phyloP scores from a whole-genome alignment of 2,797 vertebrate species.

The Myiothlypis coronata region DNA sequence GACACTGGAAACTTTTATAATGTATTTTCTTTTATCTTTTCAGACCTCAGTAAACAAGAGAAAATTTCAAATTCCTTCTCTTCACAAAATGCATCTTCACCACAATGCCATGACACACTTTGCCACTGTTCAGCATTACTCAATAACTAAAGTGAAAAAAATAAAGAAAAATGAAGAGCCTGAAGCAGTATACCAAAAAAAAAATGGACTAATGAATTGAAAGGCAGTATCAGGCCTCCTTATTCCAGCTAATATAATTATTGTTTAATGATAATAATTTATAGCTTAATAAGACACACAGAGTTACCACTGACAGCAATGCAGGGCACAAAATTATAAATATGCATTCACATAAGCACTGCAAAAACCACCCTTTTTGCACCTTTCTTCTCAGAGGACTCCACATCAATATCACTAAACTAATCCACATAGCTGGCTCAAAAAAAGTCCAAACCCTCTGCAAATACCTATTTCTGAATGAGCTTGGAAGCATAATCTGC shows the following conservation, averaged over 20 bases:
- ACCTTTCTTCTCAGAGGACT: background rate
- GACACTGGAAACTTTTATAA: background rate
- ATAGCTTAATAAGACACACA: background rate
- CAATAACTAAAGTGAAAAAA: background rate
- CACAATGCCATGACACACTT: background rate
- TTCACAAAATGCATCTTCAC: background rate
- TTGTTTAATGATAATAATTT: background rate
- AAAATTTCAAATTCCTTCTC: background rate
- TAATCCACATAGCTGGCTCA: background rate
- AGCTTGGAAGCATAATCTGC: background rate
- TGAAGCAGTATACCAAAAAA: background rate
- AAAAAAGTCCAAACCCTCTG: background rate
- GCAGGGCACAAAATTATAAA: background rate
- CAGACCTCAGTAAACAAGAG: background rate
- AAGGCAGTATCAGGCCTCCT: background rate
- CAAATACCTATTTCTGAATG: background rate
- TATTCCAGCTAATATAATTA: background rate
- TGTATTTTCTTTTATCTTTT: background rate
- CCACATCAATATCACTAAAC: background rate
- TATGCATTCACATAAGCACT: background rate
- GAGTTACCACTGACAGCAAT: background rate
- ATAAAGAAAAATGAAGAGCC: background rate
- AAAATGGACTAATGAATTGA: background rate
- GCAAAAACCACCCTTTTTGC: background rate
- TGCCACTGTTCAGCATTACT: background rate